A percentile compares a stretch with the other conserved stretches of the same genome.
Conservation (phyloP, 1,140 invertebrate species). For the Reticulitermes speratus region DNA sequence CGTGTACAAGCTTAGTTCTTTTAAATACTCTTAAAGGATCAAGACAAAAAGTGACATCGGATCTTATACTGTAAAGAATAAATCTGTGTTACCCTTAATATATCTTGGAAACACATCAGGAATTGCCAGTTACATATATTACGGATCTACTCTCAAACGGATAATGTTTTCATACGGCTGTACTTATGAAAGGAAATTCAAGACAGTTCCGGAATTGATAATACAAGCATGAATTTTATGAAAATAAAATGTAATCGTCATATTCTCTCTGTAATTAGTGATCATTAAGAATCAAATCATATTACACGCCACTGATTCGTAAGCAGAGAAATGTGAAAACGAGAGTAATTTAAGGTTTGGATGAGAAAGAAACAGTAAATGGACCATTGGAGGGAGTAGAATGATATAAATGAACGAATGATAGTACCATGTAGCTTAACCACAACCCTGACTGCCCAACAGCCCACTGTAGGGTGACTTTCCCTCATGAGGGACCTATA, state of each 20-base stretch:
- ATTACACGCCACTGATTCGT: conserved; percentile 1
- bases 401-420: background rate
- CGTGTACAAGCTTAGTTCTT: too few species aligned
- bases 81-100: too few species aligned
- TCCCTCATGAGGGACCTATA: background rate
- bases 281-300: background rate
- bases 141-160: too few species aligned
- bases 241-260: background rate
- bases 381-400: background rate
- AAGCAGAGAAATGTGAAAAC: background rate
- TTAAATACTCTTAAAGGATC: too few species aligned
- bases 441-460: background rate
- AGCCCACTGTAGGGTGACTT: background rate
- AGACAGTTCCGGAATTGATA: background rate
- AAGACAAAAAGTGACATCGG: too few species aligned
- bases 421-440: background rate
- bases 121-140: too few species aligned
- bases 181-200: background rate
- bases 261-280: background rate
- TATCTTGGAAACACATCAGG: too few species aligned
- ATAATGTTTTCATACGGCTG: background rate
- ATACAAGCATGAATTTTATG: background rate
- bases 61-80: too few species aligned
- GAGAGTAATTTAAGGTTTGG: background rate
- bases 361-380: background rate